These are phyloP conservation scores for Chamaetylas fuelleborni DNA, from an alignment of 2,113 vertebrate species.

Conservation along the genomic window DNA sequence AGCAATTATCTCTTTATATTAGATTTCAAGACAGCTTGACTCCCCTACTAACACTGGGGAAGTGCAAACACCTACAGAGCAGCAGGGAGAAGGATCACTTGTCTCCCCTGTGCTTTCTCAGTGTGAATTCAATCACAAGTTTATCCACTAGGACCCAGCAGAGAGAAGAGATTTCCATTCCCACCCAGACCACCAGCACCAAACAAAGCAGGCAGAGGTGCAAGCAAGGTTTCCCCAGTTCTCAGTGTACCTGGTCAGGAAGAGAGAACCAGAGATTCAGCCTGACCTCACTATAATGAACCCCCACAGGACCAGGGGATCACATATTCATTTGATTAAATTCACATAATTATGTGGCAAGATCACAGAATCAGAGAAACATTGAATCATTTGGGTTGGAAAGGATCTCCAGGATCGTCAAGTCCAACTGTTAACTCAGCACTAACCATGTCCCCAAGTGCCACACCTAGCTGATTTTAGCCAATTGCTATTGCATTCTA, in stretches of 20 bases:
- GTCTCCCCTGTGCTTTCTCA: background rate
- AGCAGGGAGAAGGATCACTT: background rate
- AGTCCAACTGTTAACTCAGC: background rate
- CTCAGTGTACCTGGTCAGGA: background rate
- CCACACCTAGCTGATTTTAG: background rate
- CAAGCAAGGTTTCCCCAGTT: background rate
- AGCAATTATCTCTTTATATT: background rate
- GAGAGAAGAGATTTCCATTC: background rate
- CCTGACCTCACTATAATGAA: background rate
- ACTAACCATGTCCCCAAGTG: background rate
- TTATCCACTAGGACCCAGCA: background rate
- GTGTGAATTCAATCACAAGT: background rate
- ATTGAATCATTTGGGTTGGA: background rate
- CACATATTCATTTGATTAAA: background rate
- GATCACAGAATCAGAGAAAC: background rate
- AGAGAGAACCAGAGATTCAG: background rate
- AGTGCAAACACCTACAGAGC: background rate
- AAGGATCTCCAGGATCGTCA: background rate
- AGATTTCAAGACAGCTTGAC: background rate
- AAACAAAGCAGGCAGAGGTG: background rate
- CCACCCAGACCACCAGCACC: background rate
- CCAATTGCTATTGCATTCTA: background rate
- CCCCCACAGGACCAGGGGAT: background rate
- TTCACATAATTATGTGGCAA: background rate
- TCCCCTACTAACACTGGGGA: accelerated